phyloP scores from a whole-genome alignment of 2,888 invertebrate genomes.

The Philopedon plagiatum region DNA sequence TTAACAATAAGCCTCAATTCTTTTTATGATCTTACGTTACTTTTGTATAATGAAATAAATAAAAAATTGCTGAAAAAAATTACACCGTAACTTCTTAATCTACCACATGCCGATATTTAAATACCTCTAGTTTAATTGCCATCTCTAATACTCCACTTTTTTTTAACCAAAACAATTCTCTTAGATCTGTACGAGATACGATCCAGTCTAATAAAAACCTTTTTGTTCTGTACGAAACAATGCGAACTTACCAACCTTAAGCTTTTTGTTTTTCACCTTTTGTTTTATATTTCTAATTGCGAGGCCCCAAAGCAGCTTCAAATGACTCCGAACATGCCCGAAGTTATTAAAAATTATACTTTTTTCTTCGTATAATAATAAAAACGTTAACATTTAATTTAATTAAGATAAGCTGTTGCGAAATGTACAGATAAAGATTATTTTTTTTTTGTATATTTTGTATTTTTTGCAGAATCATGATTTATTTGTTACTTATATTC shows the following conservation, averaged over 20 bases:
- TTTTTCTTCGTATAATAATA: neutral
- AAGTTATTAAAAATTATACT: neutral
- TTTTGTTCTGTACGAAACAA: neutral
- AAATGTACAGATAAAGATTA: neutral
- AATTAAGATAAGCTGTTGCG: neutral
- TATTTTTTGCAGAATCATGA: no score
- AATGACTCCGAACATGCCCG: neutral
- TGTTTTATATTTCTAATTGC: slow-evolving; percentile 9
- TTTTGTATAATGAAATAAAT: no score
- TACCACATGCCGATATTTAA: no score
- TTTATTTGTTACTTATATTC: no score
- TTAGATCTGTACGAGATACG: neutral
- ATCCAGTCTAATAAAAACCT: neutral
- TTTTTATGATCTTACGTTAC: no score
- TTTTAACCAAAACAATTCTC: neutral
- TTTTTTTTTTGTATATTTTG: no score
- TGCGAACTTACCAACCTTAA: neutral
- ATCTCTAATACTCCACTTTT: no score
- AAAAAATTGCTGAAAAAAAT: no score
- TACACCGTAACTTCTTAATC: no score
- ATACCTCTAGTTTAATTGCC: no score
- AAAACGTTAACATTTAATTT: neutral
- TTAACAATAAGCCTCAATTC: no score
- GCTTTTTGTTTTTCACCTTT: slow-evolving; percentile 3
- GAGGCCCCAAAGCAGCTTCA: neutral